Evolutionary conservation across 1,140 invertebrate genomes (phyloP).

Genomic region (Chrysoperla carnea): DNA sequence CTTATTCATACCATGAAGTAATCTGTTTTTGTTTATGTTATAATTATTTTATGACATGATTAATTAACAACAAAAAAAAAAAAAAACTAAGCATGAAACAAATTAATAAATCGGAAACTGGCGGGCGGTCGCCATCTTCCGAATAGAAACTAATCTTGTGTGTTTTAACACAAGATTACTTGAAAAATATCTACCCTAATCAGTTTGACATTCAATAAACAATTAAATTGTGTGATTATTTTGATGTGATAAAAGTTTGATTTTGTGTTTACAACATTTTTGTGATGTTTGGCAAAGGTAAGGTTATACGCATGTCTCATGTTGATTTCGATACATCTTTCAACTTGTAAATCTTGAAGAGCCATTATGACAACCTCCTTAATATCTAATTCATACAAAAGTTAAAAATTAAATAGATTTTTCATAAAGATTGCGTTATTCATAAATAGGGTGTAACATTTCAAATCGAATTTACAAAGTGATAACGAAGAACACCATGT

Average conservation of each 20-base stretch:
- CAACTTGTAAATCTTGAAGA: neutral
- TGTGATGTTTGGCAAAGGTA: constrained; percentile 1
- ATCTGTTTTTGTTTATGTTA: constrained; percentile 3
- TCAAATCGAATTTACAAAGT: too few relatives aligned
- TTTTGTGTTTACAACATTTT: neutral
- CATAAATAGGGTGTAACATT: too few relatives aligned
- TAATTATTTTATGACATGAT: constrained; percentile 1
- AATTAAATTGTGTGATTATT: neutral
- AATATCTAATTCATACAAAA: neutral
- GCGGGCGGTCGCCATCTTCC: constrained; percentile 35
- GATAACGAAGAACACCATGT: too few relatives aligned
- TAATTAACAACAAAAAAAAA: too few relatives aligned
- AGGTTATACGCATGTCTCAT: neutral
- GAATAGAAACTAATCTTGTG: constrained; percentile 27
- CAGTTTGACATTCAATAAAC: too few relatives aligned
- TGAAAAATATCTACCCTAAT: too few relatives aligned
- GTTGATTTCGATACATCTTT: neutral
- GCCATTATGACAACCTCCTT: constrained; percentile 1
- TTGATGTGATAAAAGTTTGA: neutral
- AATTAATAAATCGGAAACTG: constrained; percentile 33
- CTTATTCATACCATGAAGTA: too few relatives aligned
- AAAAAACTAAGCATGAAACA: constrained; percentile 26
- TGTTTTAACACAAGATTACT: constrained; percentile 12
- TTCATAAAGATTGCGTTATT: too few relatives aligned
- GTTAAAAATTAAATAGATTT: too few relatives aligned